These are phyloP conservation scores for Sycobia sp. DNA, from an alignment of 1,140 invertebrate species.

Conservation along the genomic window DNA sequence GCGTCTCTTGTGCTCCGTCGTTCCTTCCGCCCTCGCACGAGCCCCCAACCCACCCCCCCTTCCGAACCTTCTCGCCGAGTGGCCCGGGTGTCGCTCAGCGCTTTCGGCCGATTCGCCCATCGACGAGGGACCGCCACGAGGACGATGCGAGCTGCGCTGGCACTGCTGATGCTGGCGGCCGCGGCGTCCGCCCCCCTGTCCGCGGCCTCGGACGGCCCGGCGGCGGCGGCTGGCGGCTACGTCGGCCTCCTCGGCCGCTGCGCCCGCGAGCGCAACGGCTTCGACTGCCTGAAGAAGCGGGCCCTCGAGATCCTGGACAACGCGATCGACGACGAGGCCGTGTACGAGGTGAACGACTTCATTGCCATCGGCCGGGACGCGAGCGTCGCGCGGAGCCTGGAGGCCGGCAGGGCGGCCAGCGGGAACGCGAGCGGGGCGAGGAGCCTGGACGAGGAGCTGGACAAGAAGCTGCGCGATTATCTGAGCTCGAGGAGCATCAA, in stretches of 20 bases:
- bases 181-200: no score
- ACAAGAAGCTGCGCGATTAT: constrained; percentile 56
- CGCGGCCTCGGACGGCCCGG: no score
- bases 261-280: constrained; percentile 53
- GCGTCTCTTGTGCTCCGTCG: no score
- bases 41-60: no score
- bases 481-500: constrained; percentile 55
- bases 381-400: constrained; percentile 16
- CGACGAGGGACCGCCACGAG: no score
- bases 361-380: constrained; percentile 63
- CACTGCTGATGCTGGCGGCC: no score
- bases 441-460: constrained; percentile 53
- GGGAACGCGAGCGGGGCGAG: constrained; percentile 41
- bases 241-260: constrained; percentile 54
- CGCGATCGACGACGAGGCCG: constrained; percentile 63
- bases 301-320: constrained; percentile 63
- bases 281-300: constrained; percentile 64
- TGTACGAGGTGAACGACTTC: constrained; percentile 64
- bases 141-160: no score
- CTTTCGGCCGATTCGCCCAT: no score
- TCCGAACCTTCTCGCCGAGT: not conserved
- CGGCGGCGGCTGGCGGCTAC: constrained; percentile 42
- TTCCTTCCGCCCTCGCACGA: not conserved
- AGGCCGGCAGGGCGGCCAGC: constrained; percentile 16
- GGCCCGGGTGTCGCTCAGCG: not conserved